Base-by-base conservation (phyloP, 1,140 invertebrate genomes). In the Nebria ingens region DNA sequence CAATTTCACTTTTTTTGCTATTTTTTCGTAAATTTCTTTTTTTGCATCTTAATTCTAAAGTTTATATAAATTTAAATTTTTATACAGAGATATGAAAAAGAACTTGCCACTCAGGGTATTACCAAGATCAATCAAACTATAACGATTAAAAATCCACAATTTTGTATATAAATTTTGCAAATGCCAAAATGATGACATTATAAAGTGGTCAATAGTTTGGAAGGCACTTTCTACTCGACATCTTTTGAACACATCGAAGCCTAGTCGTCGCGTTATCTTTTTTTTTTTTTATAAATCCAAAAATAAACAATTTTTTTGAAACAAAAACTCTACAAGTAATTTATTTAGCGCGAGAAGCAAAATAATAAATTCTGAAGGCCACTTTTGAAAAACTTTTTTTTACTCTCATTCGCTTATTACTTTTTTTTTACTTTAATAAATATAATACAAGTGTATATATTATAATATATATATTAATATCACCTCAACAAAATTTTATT, bases 211-310 rank as follows among this genome's bases (percentile, higher is more conserved):
- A 66, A 58, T 58, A 62, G 61, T 67, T 68, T 69, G 63, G 66
- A 70, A 70, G 68, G 68, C 68, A 70, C 68, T 70, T 70, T 67
- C 68, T 70, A 70, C 68, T 65, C 63, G 56, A 63, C 67, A 21
- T 51, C 15, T 70, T 70, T 70, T 68, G 68, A 70, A 70, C 68
- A 70, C 68, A 70, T 70, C 59, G 59, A 65, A 69, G 67, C 68
- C 67, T 70, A 70, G 68, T 67, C 59, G 56, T 51, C 20, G 17
- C 20, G 21, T 51, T 17, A 17, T 11, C 4, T 45, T 45, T 45
- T 12, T 12, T 4, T 17, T 45, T 45, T 45, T 12, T 45, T 17
- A 4, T 13, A 45, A 6, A 45, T 19, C n/a, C 1, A 15, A 49
- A 49, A 19, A 17, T 1, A 49, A 49, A 15, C 1, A 49, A 1